phyloP scores from a whole-genome alignment of 2,888 invertebrate genomes.

The Sepiola atlantica region DNA sequence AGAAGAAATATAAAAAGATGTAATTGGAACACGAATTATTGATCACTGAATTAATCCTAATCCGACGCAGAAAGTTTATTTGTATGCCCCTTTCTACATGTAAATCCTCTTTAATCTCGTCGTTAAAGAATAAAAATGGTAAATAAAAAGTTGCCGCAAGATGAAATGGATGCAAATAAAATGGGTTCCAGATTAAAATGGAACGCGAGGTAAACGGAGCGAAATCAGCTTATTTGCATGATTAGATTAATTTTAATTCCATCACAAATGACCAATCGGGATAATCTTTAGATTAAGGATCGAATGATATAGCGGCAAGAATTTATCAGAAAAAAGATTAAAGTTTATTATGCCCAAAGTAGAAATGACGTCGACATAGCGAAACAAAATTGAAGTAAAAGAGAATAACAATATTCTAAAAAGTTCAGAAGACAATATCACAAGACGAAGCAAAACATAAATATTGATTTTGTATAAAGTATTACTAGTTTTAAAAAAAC shows the following conservation, averaged over 20 bases:
- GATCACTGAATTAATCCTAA: not conserved
- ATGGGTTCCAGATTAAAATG: not conserved
- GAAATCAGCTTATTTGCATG: constrained; percentile 21
- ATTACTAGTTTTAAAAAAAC: too few species aligned
- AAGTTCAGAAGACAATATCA: too few species aligned
- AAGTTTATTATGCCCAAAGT: not conserved
- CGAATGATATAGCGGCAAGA: not conserved
- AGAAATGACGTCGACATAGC: too few species aligned
- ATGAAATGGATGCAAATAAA: not conserved
- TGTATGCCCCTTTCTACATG: not conserved
- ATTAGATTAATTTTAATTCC: not conserved
- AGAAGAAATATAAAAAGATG: not conserved
- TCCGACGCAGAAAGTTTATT: not conserved
- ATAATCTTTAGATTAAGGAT: not conserved
- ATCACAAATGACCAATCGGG: not conserved
- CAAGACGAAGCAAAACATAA: too few species aligned
- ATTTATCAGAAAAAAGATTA: not conserved
- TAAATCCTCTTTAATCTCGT: not conserved
- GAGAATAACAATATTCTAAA: too few species aligned
- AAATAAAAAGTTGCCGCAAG: not conserved
- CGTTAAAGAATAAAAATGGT: not conserved
- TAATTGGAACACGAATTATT: not conserved
- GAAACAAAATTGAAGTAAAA: too few species aligned
- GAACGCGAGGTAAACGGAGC: not conserved
- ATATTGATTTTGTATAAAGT: too few species aligned